These are phyloP conservation scores for Stenodera caucasica DNA, from an alignment of 2,888 invertebrate genomes.

Conservation along the genomic window DNA sequence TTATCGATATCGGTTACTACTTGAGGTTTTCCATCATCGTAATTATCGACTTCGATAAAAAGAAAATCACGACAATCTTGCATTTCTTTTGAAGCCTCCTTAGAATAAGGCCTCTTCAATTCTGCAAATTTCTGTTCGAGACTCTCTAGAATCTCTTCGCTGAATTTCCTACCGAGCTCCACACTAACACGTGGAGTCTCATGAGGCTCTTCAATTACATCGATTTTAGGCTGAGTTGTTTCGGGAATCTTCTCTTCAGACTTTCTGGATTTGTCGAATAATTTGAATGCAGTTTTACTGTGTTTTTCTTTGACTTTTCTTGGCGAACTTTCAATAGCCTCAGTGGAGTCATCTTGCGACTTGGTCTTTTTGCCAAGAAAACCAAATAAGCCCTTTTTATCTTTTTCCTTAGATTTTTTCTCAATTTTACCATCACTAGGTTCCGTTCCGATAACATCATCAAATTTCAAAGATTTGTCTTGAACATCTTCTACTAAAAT, in stretches of 20 bases:
- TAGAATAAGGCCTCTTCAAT: constrained; percentile 30
- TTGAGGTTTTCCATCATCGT: constrained; percentile 28
- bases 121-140: constrained; percentile 34
- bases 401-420: constrained; percentile 28
- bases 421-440: constrained; percentile 16
- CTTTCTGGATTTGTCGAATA: constrained; percentile 23
- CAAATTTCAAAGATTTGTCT: constrained; percentile 19
- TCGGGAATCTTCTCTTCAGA: constrained; percentile 9
- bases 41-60: constrained; percentile 31
- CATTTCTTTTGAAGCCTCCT: constrained; percentile 16
- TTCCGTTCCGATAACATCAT: background rate
- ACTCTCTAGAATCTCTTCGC: constrained; percentile 21
- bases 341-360: constrained; percentile 15
- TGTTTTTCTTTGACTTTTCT: constrained; percentile 22
- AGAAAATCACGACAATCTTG: constrained; percentile 25
- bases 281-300: constrained; percentile 22
- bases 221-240: background rate
- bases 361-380: constrained; percentile 38
- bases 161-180: constrained; percentile 13
- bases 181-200: constrained; percentile 3
- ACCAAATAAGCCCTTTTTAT: constrained; percentile 32
- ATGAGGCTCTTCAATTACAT: constrained; percentile 7
- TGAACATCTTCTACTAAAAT: constrained; percentile 2
- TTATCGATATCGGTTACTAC: constrained; percentile 23
- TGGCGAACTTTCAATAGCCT: constrained; percentile 15